Evolutionary conservation across 2,888 invertebrate genomes (phyloP).

Genomic region (Pharmacophagus antenor): DNA sequence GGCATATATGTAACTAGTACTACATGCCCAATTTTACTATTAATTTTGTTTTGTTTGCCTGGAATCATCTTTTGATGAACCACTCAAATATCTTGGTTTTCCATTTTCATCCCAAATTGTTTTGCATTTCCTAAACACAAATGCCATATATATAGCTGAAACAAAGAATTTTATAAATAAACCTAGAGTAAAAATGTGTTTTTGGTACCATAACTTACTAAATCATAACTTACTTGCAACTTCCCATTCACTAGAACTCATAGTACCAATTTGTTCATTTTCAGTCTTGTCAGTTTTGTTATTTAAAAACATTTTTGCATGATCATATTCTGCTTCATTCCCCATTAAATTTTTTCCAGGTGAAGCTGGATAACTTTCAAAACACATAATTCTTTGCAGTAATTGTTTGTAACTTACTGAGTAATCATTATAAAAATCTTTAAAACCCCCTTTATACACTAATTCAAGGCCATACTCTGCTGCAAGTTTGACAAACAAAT

Average conservation of each 20-base stretch:
- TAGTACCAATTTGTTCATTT: slow-evolving; percentile 85
- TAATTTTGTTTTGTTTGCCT: slow-evolving; percentile 12
- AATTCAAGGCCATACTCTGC: slow-evolving; percentile 86
- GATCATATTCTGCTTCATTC: slow-evolving; percentile 85
- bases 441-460: slow-evolving; percentile 86
- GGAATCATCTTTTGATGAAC: slow-evolving; percentile 25
- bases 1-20: slow-evolving; percentile 5
- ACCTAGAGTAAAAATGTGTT: too few relatives aligned
- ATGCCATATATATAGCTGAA: slow-evolving; percentile 87
- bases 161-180: slow-evolving; percentile 39
- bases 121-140: slow-evolving; percentile 88
- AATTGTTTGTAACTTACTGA: slow-evolving; percentile 71
- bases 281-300: slow-evolving; percentile 57
- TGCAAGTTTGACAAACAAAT: slow-evolving; percentile 87
- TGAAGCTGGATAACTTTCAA: slow-evolving; percentile 90
- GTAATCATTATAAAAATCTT: slow-evolving; percentile 87
- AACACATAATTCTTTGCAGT: slow-evolving; percentile 88
- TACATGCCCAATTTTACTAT: slow-evolving; percentile 10
- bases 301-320: slow-evolving; percentile 83
- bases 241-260: slow-evolving; percentile 96
- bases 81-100: slow-evolving; percentile 67
- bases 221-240: slow-evolving; percentile 87
- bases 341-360: slow-evolving; percentile 78
- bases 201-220: not conserved
- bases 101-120: slow-evolving; percentile 81